Percentiles rank a stretch among this genome's conserved stretches.
Evolutionary conservation across 2,113 vertebrate species (phyloP).

Genomic region (Natator depressus): DNA sequence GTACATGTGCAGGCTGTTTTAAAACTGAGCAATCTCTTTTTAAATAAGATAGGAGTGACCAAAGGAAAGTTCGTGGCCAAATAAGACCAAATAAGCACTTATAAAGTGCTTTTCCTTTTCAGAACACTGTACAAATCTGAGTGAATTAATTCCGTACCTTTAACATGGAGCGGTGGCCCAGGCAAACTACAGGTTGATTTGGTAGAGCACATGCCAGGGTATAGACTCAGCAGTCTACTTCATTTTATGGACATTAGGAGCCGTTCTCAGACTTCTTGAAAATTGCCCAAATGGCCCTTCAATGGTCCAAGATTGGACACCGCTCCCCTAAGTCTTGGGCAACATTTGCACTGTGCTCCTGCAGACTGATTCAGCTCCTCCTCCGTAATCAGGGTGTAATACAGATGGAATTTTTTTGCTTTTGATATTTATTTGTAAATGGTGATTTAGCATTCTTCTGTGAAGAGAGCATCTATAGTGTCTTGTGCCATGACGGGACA

Average conservation of each 20-base stretch:
- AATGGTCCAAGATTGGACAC: background rate
- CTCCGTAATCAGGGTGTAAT: background rate
- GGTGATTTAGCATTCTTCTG: background rate
- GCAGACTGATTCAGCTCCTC: fast-evolving
- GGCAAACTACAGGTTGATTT: background rate
- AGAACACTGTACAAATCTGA: fast-evolving
- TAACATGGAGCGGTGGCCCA: background rate
- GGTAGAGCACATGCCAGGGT: background rate
- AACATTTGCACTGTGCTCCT: background rate
- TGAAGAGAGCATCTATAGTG: background rate
- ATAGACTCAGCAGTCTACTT: background rate
- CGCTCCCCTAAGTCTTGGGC: background rate
- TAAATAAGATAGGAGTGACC: background rate
- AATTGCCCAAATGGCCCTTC: background rate
- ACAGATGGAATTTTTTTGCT: fast-evolving
- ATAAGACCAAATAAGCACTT: background rate
- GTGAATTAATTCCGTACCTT: background rate
- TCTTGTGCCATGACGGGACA: background rate
- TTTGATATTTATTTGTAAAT: fast-evolving
- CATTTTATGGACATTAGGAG: background rate
- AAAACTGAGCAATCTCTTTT: background rate
- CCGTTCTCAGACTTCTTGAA: fast-evolving
- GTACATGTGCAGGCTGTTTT: background rate
- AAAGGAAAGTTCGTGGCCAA: background rate
- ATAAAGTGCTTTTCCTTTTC: background rate